Evolutionary conservation across 2,113 vertebrate genomes (phyloP).

Genomic region (Todiramphus saurophagus): DNA sequence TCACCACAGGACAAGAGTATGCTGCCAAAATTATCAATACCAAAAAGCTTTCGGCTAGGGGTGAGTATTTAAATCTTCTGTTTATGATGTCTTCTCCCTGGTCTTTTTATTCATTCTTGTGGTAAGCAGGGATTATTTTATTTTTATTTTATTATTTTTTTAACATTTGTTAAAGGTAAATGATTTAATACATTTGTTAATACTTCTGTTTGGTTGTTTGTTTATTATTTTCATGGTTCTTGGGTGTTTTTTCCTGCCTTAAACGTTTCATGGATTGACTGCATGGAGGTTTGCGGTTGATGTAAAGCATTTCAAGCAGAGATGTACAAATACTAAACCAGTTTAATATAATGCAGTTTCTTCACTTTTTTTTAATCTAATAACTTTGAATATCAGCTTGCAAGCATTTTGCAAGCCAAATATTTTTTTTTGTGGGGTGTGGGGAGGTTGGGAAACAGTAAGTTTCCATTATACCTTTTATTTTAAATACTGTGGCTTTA

Average conservation of each 20-base stretch:
- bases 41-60: constrained; percentile 95
- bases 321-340: not conserved
- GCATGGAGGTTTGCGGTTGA: not conserved
- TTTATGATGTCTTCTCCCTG: not conserved
- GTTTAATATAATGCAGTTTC: not conserved
- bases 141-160: too few species aligned
- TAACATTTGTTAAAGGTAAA: too few species aligned
- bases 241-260: not conserved
- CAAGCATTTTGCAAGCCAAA: not conserved
- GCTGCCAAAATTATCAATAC: constrained; percentile 99
- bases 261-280: not conserved
- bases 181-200: not conserved
- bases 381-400: not conserved
- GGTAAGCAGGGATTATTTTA: not conserved
- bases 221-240: not conserved
- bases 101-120: not conserved
- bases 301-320: not conserved
- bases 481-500: not conserved
- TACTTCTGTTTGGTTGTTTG: not conserved
- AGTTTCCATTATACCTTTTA: constrained; percentile 7
- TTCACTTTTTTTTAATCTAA: not conserved
- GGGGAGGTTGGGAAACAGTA: not conserved
- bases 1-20: constrained; percentile 92
- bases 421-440: not conserved
- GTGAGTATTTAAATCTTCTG: constrained; percentile 75